phyloP scores from a whole-genome alignment of 1,140 invertebrate species.

The Drosophila bocki region DNA sequence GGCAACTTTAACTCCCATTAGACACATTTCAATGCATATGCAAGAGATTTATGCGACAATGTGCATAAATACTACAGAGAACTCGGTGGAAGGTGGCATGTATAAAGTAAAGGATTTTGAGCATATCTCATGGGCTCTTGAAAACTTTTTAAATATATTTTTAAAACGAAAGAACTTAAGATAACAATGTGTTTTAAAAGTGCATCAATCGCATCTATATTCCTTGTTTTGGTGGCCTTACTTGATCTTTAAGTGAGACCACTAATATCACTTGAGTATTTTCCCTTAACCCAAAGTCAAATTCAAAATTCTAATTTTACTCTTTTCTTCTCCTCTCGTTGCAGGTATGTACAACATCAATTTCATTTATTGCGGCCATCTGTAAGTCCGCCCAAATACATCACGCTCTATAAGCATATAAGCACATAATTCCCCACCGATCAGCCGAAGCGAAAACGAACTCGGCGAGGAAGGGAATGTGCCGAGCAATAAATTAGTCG shows the following conservation, averaged over 20 bases:
- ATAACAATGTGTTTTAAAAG: neutral
- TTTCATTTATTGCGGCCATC: slow-evolving; percentile 65
- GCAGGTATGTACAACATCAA: slow-evolving; percentile 74
- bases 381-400: slow-evolving; percentile 55
- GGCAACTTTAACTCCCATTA: slow-evolving; percentile 75
- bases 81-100: neutral
- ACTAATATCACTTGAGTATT: too few species aligned
- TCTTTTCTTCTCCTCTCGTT: slow-evolving; percentile 49
- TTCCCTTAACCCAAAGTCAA: too few species aligned
- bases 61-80: slow-evolving; percentile 33
- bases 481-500: slow-evolving; percentile 76
- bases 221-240: too few species aligned
- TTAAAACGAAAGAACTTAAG: too few species aligned
- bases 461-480: slow-evolving; percentile 46
- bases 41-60: slow-evolving; percentile 62
- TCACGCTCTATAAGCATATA: slow-evolving; percentile 22
- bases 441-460: slow-evolving; percentile 31
- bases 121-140: neutral
- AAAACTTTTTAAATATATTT: neutral
- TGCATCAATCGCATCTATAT: too few species aligned
- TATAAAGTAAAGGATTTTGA: neutral
- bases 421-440: slow-evolving; percentile 47
- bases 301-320: slow-evolving; percentile 36
- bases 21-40: slow-evolving; percentile 82
- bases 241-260: too few species aligned